Evolutionary conservation across 2,113 vertebrate genomes (phyloP).

Genomic region (Anser cygnoides): DNA sequence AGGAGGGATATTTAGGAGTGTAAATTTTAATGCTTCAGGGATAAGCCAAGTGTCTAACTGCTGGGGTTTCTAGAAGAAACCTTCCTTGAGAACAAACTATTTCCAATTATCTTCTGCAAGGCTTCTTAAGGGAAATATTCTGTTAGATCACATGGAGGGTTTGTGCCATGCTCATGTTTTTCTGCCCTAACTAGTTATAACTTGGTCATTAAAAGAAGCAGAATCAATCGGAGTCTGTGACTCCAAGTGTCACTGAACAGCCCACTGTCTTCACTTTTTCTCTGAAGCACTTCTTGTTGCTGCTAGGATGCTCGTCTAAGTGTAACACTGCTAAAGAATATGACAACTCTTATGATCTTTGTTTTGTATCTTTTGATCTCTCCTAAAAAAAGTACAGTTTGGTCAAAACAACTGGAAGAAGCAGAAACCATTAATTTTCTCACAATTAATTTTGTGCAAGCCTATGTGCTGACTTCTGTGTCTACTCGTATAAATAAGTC

Average conservation of each 20-base stretch:
- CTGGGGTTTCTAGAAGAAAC: neutral
- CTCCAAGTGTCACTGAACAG: neutral
- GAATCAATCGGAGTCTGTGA: neutral
- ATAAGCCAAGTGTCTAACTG: neutral
- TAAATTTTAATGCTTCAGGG: neutral
- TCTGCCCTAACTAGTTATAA: neutral
- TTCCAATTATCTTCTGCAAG: neutral
- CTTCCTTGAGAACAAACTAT: neutral
- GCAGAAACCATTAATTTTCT: neutral
- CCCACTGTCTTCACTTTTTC: neutral
- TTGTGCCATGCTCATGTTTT: neutral
- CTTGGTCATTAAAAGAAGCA: neutral
- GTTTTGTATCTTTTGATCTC: neutral
- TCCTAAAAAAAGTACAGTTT: neutral
- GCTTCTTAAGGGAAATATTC: neutral
- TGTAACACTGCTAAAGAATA: neutral
- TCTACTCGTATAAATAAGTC: neutral
- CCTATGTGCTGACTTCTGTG: neutral
- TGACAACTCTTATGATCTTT: neutral
- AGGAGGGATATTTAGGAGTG: neutral
- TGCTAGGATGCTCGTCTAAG: neutral
- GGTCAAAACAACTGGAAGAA: neutral
- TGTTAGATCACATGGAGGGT: neutral
- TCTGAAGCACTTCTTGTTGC: neutral
- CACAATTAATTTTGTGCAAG: neutral